These are phyloP conservation scores for Tauraco erythrolophus DNA, from an alignment of 2,113 vertebrate genomes.

Conservation along the genomic window DNA sequence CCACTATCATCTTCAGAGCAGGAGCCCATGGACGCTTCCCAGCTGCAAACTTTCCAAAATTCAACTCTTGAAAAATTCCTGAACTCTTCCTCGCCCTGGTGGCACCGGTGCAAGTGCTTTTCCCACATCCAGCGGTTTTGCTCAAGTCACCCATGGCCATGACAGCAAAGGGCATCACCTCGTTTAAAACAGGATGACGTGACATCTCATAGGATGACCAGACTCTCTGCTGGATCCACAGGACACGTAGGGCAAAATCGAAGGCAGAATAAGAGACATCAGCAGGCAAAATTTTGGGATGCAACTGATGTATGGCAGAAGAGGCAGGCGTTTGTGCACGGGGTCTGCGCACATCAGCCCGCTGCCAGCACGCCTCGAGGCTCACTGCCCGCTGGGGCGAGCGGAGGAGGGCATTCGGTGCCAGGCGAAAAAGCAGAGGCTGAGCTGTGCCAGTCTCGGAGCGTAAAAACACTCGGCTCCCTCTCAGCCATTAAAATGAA, in stretches of 20 bases:
- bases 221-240: not conserved
- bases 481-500: constrained; percentile 66
- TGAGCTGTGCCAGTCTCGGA: constrained; percentile 12
- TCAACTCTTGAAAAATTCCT: too few relatives aligned
- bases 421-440: not conserved
- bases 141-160: not conserved
- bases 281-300: not conserved
- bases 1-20: not conserved
- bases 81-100: not conserved
- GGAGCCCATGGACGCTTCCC: not conserved
- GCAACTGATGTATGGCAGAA: not conserved
- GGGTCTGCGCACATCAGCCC: not conserved
- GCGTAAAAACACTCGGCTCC: constrained; percentile 62
- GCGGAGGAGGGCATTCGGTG: not conserved
- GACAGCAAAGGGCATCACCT: not conserved
- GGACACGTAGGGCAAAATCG: not conserved
- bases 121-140: not conserved
- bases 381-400: not conserved
- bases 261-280: not conserved
- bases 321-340: not conserved
- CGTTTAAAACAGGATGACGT: not conserved
- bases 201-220: too few relatives aligned
- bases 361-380: not conserved
- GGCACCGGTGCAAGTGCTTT: fast-evolving
- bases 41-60: not conserved